phyloP scores from a whole-genome alignment of 2,113 vertebrate species.

The Amia ocellicauda region DNA sequence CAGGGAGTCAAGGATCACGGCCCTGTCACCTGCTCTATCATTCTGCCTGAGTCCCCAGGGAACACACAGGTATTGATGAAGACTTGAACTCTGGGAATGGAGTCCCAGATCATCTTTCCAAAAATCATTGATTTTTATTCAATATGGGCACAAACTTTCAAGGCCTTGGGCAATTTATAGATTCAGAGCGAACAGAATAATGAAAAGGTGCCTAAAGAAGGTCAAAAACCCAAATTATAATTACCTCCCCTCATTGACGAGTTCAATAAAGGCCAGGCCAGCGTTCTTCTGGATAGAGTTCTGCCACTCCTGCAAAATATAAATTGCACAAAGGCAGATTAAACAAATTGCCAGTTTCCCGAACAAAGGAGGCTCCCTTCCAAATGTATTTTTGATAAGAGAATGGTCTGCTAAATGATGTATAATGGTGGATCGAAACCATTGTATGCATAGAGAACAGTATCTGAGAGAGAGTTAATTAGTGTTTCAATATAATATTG shows the following conservation, averaged over 20 bases:
- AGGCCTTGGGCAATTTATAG: slow-evolving; percentile 25
- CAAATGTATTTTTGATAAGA: too few relatives aligned
- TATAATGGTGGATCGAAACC: too few relatives aligned
- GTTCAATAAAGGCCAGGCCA: slow-evolving; percentile 83
- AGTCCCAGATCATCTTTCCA: slow-evolving; percentile 28
- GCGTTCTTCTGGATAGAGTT: slow-evolving; percentile 93
- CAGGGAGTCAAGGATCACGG: slow-evolving; percentile 45
- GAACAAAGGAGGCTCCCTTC: too few relatives aligned
- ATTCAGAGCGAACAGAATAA: slow-evolving; percentile 30
- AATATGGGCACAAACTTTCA: slow-evolving; percentile 31
- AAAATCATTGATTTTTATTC: slow-evolving; percentile 27
- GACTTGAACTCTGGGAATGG: slow-evolving; percentile 49
- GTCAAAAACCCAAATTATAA: slow-evolving; percentile 16
- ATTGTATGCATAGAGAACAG: too few relatives aligned
- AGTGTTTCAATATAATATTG: too few relatives aligned
- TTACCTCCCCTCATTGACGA: slow-evolving; percentile 88
- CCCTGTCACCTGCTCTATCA: slow-evolving; percentile 45
- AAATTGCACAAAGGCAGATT: slow-evolving; percentile 35
- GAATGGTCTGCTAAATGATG: too few relatives aligned
- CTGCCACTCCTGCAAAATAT: slow-evolving; percentile 78
- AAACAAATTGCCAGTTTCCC: too few relatives aligned
- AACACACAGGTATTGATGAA: slow-evolving; percentile 49
- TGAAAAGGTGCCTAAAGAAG: slow-evolving; percentile 33
- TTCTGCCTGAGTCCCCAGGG: slow-evolving; percentile 35
- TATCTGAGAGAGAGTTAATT: too few relatives aligned